A percentile compares a stretch with the other conserved stretches of the same genome.
These are phyloP conservation scores for Penaeus chinensis DNA, from an alignment of 1,140 invertebrate species.

Conservation along the genomic window DNA sequence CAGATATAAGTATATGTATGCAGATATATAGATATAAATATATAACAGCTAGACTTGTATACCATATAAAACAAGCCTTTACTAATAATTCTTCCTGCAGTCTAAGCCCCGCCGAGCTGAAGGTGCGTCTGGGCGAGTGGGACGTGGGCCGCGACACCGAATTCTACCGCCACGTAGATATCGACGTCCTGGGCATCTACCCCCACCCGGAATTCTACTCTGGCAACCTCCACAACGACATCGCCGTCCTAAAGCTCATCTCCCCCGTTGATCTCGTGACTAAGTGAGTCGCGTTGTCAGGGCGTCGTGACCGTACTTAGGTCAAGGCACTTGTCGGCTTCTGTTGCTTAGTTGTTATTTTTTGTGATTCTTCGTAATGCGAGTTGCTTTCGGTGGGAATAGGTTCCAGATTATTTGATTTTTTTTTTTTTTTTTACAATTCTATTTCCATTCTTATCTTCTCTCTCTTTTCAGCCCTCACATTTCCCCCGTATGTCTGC, in stretches of 20 bases:
- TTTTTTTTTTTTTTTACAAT: neutral
- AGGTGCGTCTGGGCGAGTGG: constrained; percentile 92
- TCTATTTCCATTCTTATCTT: neutral
- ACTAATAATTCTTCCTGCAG: constrained; percentile 21
- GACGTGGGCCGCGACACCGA: constrained; percentile 95
- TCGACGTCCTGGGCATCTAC: constrained; percentile 81
- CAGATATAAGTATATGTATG: neutral
- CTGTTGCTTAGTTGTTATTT: too few species aligned
- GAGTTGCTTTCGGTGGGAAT: neutral
- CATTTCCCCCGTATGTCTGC: constrained; percentile 80
- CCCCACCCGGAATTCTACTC: constrained; percentile 92
- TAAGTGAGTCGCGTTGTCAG: constrained; percentile 63
- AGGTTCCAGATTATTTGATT: neutral
- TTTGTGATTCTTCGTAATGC: too few species aligned
- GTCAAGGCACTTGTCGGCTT: too few species aligned
- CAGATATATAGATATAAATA: neutral
- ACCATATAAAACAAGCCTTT: neutral
- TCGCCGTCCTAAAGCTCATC: constrained; percentile 86
- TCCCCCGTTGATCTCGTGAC: constrained; percentile 83
- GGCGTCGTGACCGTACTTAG: too few species aligned
- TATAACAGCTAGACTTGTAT: neutral
- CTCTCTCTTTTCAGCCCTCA: constrained; percentile 70
- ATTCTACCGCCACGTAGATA: constrained; percentile 92
- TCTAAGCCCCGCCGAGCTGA: constrained; percentile 76
- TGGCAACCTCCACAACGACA: constrained; percentile 90